These are phyloP conservation scores for Ectemnius lituratus DNA, from an alignment of 2,888 invertebrate genomes.

Conservation along the genomic window DNA sequence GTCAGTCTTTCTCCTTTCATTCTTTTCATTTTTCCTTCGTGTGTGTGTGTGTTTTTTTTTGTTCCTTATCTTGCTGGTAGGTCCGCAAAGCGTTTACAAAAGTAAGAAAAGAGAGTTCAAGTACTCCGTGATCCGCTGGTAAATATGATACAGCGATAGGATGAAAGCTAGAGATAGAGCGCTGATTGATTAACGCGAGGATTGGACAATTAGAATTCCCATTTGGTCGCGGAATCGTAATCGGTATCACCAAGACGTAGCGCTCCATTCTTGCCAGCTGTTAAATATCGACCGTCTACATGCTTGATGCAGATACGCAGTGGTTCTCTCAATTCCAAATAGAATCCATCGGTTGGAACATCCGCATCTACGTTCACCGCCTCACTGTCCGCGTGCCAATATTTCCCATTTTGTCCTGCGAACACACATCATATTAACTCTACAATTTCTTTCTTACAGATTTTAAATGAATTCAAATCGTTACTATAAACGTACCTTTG, in stretches of 20 bases:
- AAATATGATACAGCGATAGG: constrained; percentile 53
- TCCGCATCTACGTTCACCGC: constrained; percentile 92
- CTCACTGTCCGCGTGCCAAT: constrained; percentile 95
- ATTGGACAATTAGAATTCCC: constrained; percentile 86
- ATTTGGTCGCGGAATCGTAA: constrained; percentile 90
- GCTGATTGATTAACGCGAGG: constrained; percentile 18
- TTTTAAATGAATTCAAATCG: constrained; percentile 13
- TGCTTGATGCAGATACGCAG: constrained; percentile 94
- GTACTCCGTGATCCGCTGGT: constrained; percentile 41
- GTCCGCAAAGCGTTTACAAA: constrained; percentile 14
- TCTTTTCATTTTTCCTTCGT: too few relatives aligned
- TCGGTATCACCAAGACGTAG: constrained; percentile 90
- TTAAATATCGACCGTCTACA: constrained; percentile 86
- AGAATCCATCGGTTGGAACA: constrained; percentile 89
- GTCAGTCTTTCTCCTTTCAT: constrained; percentile 17
- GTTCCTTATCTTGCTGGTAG: not conserved
- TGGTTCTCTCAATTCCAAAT: constrained; percentile 94
- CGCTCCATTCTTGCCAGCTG: constrained; percentile 94
- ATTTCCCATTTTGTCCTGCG: constrained; percentile 93
- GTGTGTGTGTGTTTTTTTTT: too few relatives aligned
- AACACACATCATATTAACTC: not conserved
- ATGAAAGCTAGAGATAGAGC: constrained; percentile 53
- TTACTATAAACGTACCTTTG: constrained; percentile 83
- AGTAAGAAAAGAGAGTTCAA: constrained; percentile 11
- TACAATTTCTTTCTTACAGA: not conserved